Conservation (phyloP, 2,797 vertebrate genomes). For the Prunella strophiata region DNA sequence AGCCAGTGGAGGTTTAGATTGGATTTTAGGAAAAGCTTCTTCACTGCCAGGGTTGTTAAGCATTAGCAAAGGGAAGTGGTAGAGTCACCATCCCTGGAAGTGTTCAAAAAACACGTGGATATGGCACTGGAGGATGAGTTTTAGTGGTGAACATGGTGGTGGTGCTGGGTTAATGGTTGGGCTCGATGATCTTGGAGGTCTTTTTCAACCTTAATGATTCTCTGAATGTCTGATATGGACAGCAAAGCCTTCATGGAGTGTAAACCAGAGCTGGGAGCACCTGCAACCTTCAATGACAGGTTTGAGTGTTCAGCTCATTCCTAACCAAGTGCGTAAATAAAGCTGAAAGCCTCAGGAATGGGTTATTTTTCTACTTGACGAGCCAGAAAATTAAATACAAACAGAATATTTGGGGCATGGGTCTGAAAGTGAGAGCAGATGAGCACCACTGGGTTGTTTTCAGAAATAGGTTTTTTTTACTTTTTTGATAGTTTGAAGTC, state of each 20-base stretch:
- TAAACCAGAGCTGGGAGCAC: neutral
- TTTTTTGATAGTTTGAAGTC: neutral
- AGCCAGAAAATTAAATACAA: conserved; percentile 38
- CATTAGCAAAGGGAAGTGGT: neutral
- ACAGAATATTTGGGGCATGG: neutral
- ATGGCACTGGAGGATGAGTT: neutral
- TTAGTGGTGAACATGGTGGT: neutral
- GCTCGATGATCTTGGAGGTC: neutral
- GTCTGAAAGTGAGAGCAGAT: neutral
- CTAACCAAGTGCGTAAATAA: neutral
- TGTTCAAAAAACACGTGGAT: neutral
- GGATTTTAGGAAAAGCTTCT: neutral
- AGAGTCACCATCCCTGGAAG: neutral
- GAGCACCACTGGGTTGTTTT: neutral
- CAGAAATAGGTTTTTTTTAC: neutral
- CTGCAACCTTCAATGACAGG: neutral
- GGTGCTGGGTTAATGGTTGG: neutral
- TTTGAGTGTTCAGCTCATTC: neutral
- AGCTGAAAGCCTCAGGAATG: neutral
- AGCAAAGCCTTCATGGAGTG: neutral
- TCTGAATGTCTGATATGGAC: neutral
- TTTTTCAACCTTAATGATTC: neutral
- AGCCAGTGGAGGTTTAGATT: neutral
- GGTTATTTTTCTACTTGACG: conserved; percentile 18
- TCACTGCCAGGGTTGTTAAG: neutral